A percentile compares a stretch with the other conserved stretches of the same genome.
phyloP scores from a whole-genome alignment of 2,113 vertebrate genomes.

The Muscicapa adusta region DNA sequence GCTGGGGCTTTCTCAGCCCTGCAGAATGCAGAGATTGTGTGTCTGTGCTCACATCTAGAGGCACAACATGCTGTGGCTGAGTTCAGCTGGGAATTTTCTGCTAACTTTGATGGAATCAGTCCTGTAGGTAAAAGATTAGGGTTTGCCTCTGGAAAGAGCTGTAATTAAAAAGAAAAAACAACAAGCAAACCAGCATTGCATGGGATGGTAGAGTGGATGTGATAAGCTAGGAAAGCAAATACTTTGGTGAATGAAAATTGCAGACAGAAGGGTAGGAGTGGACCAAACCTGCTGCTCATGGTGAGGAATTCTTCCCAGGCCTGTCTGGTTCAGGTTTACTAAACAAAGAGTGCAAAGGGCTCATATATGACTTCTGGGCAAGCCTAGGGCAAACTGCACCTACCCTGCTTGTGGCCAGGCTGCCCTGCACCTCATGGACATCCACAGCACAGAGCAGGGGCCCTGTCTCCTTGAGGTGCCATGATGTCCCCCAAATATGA shows the following conservation, averaged over 20 bases:
- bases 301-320: background rate
- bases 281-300: background rate
- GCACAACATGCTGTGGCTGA: background rate
- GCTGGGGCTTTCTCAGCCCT: background rate
- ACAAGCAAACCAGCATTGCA: background rate
- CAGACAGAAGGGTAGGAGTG: background rate
- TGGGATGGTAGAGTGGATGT: background rate
- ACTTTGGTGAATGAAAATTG: background rate
- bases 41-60: background rate
- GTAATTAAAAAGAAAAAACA: background rate
- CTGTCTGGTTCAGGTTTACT: background rate
- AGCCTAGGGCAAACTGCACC: background rate
- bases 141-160: background rate
- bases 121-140: background rate
- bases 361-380: background rate
- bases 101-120: background rate
- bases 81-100: background rate
- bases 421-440: background rate
- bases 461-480: background rate
- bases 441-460: background rate
- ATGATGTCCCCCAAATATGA: background rate
- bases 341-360: background rate
- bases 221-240: background rate
- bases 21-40: background rate
- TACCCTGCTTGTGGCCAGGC: background rate